Percentiles rank a stretch among this genome's conserved stretches.
These are phyloP conservation scores for Caiman crocodilus DNA, from an alignment of 2,797 vertebrate species.

Conservation along the genomic window DNA sequence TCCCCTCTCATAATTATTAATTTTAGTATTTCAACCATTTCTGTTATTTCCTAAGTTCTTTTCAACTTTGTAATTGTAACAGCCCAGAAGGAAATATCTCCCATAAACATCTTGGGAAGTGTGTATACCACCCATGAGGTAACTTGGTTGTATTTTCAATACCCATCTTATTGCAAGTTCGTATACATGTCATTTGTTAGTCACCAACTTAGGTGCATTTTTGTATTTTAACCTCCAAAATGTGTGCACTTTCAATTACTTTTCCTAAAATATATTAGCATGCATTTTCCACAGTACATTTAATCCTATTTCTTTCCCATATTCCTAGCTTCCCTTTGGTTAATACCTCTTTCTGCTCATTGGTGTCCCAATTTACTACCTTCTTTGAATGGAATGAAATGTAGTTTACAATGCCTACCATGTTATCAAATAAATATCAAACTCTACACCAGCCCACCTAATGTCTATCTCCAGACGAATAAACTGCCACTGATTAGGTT, in stretches of 20 bases:
- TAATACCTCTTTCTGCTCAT: background rate
- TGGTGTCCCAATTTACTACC: background rate
- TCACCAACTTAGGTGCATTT: background rate
- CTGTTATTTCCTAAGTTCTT: background rate
- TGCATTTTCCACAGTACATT: background rate
- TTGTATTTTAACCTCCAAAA: background rate
- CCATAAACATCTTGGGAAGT: too few relatives aligned
- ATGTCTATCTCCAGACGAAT: background rate
- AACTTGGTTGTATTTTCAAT: background rate
- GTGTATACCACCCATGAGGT: too few relatives aligned
- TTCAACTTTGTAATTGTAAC: background rate
- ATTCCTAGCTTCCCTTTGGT: background rate
- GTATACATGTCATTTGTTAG: background rate
- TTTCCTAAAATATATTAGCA: rapidly evolving
- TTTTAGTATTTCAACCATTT: background rate
- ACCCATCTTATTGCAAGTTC: background rate
- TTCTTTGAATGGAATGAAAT: background rate
- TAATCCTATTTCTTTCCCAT: background rate
- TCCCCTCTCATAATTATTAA: background rate
- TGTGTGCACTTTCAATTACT: rapidly evolving
- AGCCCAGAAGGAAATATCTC: background rate
- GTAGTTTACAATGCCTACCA: background rate
- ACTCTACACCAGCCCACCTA: background rate
- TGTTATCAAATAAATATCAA: background rate
- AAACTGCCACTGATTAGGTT: background rate